These are phyloP conservation scores for Adela reaumurella DNA, from an alignment of 2,888 invertebrate genomes.

Conservation along the genomic window DNA sequence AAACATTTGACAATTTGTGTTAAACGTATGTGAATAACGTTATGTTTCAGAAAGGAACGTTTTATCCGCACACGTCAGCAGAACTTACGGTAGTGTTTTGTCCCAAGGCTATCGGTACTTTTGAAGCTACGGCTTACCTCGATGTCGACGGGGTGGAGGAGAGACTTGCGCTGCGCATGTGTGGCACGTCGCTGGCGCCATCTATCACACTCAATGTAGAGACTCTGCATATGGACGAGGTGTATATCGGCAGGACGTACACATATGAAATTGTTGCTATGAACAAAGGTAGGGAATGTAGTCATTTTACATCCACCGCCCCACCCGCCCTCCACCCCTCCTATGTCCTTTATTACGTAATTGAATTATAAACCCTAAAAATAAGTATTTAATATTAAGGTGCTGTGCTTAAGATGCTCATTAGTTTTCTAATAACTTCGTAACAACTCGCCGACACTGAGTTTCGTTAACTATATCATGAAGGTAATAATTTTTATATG, in stretches of 20 bases:
- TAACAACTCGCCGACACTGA: too few relatives aligned
- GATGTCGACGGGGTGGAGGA: constrained; percentile 55
- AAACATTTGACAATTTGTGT: too few relatives aligned
- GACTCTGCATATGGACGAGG: constrained; percentile 51
- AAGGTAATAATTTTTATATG: too few relatives aligned
- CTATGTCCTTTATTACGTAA: too few relatives aligned
- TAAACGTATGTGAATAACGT: neutral
- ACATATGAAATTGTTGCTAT: constrained; percentile 57
- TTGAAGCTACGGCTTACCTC: constrained; percentile 48
- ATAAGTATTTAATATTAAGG: too few relatives aligned
- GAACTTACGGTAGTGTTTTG: constrained; percentile 53
- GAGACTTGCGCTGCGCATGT: constrained; percentile 47
- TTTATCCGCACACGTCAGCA: constrained; percentile 54
- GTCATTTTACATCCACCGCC: too few relatives aligned
- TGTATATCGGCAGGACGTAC: constrained; percentile 57
- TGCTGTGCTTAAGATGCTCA: too few relatives aligned
- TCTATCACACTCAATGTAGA: constrained; percentile 51
- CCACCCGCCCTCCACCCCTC: too few relatives aligned
- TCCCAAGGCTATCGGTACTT: constrained; percentile 49
- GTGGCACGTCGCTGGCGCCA: constrained; percentile 58
- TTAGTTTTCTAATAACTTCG: too few relatives aligned
- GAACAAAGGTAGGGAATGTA: constrained; percentile 49
- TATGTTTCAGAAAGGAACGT: constrained; percentile 46
- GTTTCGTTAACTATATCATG: too few relatives aligned
- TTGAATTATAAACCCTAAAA: too few relatives aligned